A percentile compares a stretch with the other conserved stretches of the same genome.
phyloP scores from a whole-genome alignment of 2,797 vertebrate genomes.

The Yasuhikotakia modesta region DNA sequence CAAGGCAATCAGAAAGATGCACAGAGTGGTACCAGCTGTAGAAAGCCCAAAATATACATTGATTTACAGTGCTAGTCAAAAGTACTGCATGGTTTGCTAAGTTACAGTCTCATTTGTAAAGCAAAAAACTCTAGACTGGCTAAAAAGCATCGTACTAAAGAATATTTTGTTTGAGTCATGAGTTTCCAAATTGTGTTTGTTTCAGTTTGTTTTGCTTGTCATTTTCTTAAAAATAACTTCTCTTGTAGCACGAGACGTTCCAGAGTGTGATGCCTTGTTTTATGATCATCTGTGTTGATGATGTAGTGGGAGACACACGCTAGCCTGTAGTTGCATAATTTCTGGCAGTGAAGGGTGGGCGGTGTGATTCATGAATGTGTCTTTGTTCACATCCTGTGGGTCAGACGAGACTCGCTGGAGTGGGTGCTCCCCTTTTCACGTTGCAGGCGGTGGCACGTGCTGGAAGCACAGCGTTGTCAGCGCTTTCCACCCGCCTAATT shows the following conservation, averaged over 20 bases:
- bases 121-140: constrained; percentile 14
- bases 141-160: not conserved
- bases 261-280: constrained; percentile 23
- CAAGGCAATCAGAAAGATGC: constrained; percentile 37
- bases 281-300: constrained; percentile 31
- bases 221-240: constrained; percentile 33
- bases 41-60: not conserved
- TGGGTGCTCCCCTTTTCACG: constrained; percentile 13
- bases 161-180: constrained; percentile 14
- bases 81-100: not conserved
- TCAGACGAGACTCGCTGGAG: constrained; percentile 43
- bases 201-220: not conserved
- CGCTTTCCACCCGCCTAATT: not conserved
- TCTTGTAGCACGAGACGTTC: constrained; percentile 38
- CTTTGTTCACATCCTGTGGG: constrained; percentile 47
- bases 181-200: constrained; percentile 14
- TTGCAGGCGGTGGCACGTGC: constrained; percentile 53
- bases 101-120: constrained; percentile 11
- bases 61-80: constrained; percentile 12
- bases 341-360: constrained; percentile 6
- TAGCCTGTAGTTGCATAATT: constrained; percentile 40
- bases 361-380: constrained; percentile 50
- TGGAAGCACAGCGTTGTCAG: constrained; percentile 17
- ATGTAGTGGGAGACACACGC: constrained; percentile 26
- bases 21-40: constrained; percentile 39